Base-by-base conservation (phyloP, 2,113 vertebrate genomes). In the Trachemys scripta region DNA sequence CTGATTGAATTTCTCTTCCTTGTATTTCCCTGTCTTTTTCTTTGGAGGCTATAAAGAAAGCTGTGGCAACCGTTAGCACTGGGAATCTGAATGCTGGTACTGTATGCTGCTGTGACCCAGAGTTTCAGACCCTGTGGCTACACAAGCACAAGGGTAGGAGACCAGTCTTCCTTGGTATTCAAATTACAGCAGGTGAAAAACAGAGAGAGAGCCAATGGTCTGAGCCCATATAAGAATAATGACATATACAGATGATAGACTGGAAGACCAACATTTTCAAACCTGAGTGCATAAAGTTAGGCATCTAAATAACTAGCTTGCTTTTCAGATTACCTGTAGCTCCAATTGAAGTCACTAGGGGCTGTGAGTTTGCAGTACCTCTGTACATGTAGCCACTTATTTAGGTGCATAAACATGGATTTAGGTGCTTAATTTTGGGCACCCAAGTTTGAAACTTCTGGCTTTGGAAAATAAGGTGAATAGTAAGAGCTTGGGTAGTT, bases 261-360 rank as follows among this genome's bases (percentile, higher is more conserved):
- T 84, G 38, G 79, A 75, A 31, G 31, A 84, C 75, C 59, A 8
- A n/a, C 56, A 75, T 54, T 38, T 62, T 20, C 59, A 92, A 62
- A 45, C 13, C 42, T 35, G 45, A 84, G 57, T 76, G 11, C 25
- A 31, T 56, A 82, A 76, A 92, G 78, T 25, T 4, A 0, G 0
- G 27, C n/a, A 54, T 50, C 75, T 75, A 0, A 0, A 69, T 1
- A 42, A 27, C 45, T 0, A 2, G n/a, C 6, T 5, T 0, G 8
- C 38, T 80, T 94, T 87, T 91, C 84, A 0, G 0, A 78, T 49
- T 12, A 10, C 25, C 25, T 1, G 11, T 3, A 56, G 10, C 56
- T 85, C 82, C 19, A 27, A 14, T 20, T 10, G 14, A 10, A 45
- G 38, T 49, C 85, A 88, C 22, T 20, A 45, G 51, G n/a, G 25